These are phyloP conservation scores for Spodoptera litura DNA, from an alignment of 1,140 invertebrate genomes.

Conservation along the genomic window DNA sequence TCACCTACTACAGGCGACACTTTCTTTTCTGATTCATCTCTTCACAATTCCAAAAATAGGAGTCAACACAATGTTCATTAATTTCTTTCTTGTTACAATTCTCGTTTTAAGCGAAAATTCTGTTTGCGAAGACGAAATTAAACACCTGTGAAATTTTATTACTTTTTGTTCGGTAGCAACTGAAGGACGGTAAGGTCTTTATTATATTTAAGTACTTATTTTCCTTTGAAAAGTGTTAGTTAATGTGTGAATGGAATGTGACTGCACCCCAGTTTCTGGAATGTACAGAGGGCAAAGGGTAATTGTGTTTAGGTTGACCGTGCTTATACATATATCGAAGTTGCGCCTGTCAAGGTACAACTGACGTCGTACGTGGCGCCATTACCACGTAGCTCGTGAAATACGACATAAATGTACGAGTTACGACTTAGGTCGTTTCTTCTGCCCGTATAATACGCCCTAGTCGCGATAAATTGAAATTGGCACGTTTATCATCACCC, in stretches of 20 bases:
- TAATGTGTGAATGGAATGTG: too few species aligned
- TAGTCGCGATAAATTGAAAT: conserved; percentile 69
- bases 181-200: too few species aligned
- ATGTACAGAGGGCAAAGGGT: conserved; percentile 14
- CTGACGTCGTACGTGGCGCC: conserved; percentile 61
- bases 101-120: conserved; percentile 3
- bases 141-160: conserved; percentile 22
- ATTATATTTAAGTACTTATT: too few species aligned
- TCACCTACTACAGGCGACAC: not conserved
- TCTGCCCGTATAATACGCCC: conserved; percentile 63
- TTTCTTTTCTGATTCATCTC: not conserved
- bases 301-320: conserved; percentile 54
- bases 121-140: conserved; percentile 6
- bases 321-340: conserved; percentile 45
- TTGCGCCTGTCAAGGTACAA: conserved; percentile 56
- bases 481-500: conserved; percentile 65
- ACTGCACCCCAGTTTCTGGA: not conserved
- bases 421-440: conserved; percentile 62
- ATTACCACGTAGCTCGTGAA: conserved; percentile 67
- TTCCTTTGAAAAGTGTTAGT: too few species aligned
- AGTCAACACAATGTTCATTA: not conserved
- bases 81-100: not conserved
- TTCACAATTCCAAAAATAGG: not conserved
- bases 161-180: not conserved
- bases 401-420: conserved; percentile 71